phyloP scores from a whole-genome alignment of 2,113 vertebrate genomes.

The Callopanchax toddi region DNA sequence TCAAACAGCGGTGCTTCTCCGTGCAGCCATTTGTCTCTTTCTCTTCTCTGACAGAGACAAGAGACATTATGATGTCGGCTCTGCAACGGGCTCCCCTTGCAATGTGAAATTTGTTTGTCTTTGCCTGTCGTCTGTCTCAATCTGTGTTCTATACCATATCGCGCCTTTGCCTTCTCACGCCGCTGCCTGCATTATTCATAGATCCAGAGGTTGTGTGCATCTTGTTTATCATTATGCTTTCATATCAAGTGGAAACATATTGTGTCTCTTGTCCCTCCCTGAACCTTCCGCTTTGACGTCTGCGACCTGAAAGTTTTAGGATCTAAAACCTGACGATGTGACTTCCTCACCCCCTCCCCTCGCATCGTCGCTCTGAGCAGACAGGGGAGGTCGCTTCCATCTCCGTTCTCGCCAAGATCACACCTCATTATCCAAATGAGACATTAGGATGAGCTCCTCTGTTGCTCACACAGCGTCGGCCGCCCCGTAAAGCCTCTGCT shows the following conservation, averaged over 20 bases:
- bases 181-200: constrained; percentile 70
- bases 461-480: constrained; percentile 45
- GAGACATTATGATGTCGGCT: constrained; percentile 67
- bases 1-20: constrained; percentile 34
- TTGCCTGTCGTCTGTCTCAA: constrained; percentile 65
- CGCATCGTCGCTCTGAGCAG: constrained; percentile 45
- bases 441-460: constrained; percentile 67
- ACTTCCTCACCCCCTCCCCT: constrained; percentile 29
- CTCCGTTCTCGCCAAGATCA: constrained; percentile 64
- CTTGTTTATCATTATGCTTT: constrained; percentile 65
- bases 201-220: constrained; percentile 55
- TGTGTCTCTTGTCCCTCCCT: constrained; percentile 15
- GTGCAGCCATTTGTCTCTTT: constrained; percentile 52
- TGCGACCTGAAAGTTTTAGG: constrained; percentile 10
- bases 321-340: constrained; percentile 17
- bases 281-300: constrained; percentile 16
- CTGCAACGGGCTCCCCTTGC: constrained; percentile 55
- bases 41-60: constrained; percentile 52
- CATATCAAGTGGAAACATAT: constrained; percentile 37
- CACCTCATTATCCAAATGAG: constrained; percentile 80
- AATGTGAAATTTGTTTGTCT: constrained; percentile 75
- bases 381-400: constrained; percentile 20
- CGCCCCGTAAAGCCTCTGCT: constrained; percentile 47
- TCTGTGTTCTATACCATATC: constrained; percentile 48
- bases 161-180: constrained; percentile 27